Base-by-base conservation (phyloP, 2,113 vertebrate genomes). In the Anoura caudifer region DNA sequence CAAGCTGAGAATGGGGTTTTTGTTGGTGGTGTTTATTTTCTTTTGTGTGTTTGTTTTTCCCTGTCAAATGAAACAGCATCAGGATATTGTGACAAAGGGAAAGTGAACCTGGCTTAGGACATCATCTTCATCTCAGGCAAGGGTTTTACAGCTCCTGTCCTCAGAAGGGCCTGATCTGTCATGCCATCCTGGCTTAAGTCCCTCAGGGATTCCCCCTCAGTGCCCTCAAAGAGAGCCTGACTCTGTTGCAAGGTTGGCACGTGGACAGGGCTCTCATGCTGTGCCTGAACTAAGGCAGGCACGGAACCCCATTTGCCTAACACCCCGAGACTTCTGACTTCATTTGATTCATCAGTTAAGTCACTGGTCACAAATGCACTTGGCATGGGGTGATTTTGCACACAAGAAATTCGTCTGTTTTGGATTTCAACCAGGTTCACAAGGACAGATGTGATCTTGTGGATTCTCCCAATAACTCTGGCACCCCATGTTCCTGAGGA, bases 181-280 rank as follows among this genome's bases (percentile, higher is more conserved):
- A 19, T 0, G 1, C 45, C 17, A 45, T 11, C 63, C 15, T 38
- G 0, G 8, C 19, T 52, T 19, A 10, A 20, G 19, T 54, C 5
- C 50, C 13, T 15, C 54, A 8, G 47, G 52, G 56, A 36, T 14
- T 15, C 26, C 33, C 43, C 77, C 28, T 10, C 22, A 0, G 2
- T 0, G 47, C 50, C 76, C 19, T 36, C 94, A 41, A 16, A 26
- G 45, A 16, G 24, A 1, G 17, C 61, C 10, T 16, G 0, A 3
- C 52, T 41, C 12, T 17, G 20, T n/a, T 4, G 3, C 54, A 47
- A 47, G 63, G 54, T 4, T 47, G 1, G 0, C 26, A 13, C 31
- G 0, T 1, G 24, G 19, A 9, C 31, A 13, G 26, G 24, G 59
- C 67, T 50, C 26, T 0, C 4, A 2, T 3, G 3, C 11, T 1